These are phyloP conservation scores for Heliconius melpomene DNA, from an alignment of 1,140 invertebrate species.

Conservation along the genomic window DNA sequence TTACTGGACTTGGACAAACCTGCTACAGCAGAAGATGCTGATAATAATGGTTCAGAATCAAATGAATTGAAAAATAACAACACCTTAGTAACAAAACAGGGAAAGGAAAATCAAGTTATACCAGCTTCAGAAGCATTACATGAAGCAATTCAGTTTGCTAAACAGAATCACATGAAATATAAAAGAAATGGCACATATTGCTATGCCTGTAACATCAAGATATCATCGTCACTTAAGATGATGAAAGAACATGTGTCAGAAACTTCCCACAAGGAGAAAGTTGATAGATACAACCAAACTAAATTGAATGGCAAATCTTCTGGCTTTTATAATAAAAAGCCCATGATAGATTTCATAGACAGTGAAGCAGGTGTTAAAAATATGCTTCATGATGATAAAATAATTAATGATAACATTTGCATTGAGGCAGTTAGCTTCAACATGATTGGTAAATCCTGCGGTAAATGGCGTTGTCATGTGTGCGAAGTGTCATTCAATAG, in stretches of 20 bases:
- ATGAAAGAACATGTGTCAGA: constrained; percentile 47
- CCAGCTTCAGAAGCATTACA: constrained; percentile 18
- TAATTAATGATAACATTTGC: constrained; percentile 46
- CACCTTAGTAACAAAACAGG: background rate
- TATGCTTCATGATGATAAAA: background rate
- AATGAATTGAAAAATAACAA: background rate
- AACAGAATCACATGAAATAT: constrained; percentile 42
- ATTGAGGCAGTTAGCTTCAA: constrained; percentile 26
- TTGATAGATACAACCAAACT: background rate
- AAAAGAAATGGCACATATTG: constrained; percentile 41
- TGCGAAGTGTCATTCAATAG: constrained; percentile 37
- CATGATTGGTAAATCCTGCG: constrained; percentile 14
- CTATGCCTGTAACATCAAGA: constrained; percentile 38
- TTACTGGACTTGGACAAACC: background rate
- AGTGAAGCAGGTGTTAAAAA: background rate
- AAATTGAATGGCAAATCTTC: background rate
- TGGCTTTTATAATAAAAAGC: background rate
- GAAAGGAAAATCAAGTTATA: background rate
- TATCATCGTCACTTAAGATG: constrained; percentile 41
- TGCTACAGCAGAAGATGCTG: background rate
- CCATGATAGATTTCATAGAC: background rate
- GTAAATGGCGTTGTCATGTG: constrained; percentile 30
- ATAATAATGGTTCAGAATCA: background rate
- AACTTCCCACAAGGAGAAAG: constrained; percentile 34
- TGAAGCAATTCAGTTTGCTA: constrained; percentile 37